Base-by-base conservation (phyloP, 2,113 vertebrate species). In the Sylvilagus bachmani region DNA sequence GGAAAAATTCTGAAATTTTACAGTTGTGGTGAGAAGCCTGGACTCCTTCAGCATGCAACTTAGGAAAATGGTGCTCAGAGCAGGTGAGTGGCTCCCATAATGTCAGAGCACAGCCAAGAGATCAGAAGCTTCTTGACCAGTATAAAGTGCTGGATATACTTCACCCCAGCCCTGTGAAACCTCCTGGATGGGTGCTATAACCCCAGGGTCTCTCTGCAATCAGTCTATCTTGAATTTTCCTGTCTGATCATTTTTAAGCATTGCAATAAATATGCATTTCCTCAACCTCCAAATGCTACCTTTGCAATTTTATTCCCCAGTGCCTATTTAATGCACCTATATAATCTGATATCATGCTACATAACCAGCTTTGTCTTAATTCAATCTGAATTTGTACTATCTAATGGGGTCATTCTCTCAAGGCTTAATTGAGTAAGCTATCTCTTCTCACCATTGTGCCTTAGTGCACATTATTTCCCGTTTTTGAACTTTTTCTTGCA, bases 221-320 rank as follows among this genome's bases (percentile, higher is more conserved):
- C 69, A 81, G 53, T 89, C 33, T 33, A 79, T 79, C 64, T 33
- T 67, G 21, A 14, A 64, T 89, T 86, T 81, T 31, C 62, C 27
- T 81, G 33, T 86, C 53, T 31, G 31, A 94, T 83, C 27, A 82
- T 81, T 44, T n/a, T 88, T 87, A 84, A 95, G 64, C 16, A 29
- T 21, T 44, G 1, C 19, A 33, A 66, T 93, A 55, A 77, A 83
- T 89, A 70, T 61, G 62, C 21, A 75, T 16, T 6, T 74, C 22
- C 75, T 90, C 31, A 53, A 25, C 51, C 29, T 89, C 49, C 27
- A 51, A 79, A 86, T 44, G 44, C 53, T 66, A 71, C 27, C 21
- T 64, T 80, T 62, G 67, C 86, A 31, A 95, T 87, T 87, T 70
- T 81, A 7, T 71, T 86, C 74, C 93, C 27, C 74, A 61, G 17